Evolutionary conservation across 2,888 invertebrate genomes (phyloP).

Genomic region (Pterostichus madidus): DNA sequence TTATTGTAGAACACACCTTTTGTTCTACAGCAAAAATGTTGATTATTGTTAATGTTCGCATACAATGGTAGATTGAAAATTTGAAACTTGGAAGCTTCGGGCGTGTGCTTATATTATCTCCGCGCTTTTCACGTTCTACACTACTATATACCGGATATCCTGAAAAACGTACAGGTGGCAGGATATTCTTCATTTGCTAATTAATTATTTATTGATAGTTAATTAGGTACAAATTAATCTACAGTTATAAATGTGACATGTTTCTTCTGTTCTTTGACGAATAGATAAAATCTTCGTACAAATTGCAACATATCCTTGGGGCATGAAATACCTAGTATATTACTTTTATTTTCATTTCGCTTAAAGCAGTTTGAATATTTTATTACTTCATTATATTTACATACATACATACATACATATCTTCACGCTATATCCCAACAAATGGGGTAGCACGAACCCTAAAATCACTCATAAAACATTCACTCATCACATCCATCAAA

Average conservation of each 20-base stretch:
- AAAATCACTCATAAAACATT: too few relatives aligned
- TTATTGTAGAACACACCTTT: conserved; percentile 32
- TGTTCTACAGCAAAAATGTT: conserved; percentile 18
- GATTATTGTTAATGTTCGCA: conserved; percentile 22
- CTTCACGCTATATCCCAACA: too few relatives aligned
- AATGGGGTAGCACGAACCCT: too few relatives aligned
- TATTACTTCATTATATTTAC: too few relatives aligned
- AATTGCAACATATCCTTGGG: not conserved
- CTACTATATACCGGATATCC: conserved; percentile 32
- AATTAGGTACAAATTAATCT: conserved; percentile 42
- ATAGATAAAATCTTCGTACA: not conserved
- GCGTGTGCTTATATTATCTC: too few relatives aligned
- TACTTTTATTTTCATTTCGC: conserved; percentile 17
- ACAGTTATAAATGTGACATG: not conserved
- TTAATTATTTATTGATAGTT: conserved; percentile 47
- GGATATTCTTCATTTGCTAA: conserved; percentile 25
- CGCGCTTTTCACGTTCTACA: not conserved
- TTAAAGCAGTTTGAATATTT: conserved; percentile 18
- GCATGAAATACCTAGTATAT: not conserved
- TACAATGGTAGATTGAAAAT: not conserved
- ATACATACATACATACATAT: too few relatives aligned
- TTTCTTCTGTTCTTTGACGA: not conserved
- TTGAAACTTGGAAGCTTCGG: not conserved
- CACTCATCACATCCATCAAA: too few relatives aligned
- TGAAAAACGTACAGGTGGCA: not conserved